Evolutionary conservation across 1,140 invertebrate species (phyloP).

Genomic region (Drosophila neocordata): DNA sequence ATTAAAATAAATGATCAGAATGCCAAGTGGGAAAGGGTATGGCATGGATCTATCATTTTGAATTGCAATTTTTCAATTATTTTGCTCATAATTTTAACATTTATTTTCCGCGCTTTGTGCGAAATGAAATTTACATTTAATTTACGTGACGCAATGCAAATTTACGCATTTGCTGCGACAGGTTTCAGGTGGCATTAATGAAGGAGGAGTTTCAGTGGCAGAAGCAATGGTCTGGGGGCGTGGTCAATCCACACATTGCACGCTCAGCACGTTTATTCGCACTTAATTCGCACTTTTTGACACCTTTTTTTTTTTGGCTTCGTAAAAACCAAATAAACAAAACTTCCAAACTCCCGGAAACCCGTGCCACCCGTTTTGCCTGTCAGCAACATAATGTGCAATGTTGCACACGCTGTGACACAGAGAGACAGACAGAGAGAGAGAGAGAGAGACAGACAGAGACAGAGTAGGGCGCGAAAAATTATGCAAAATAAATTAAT

Average conservation of each 20-base stretch:
- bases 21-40: not conserved
- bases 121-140: constrained; percentile 75
- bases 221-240: constrained; percentile 37
- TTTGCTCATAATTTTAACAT: constrained; percentile 63
- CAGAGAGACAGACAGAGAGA: constrained; percentile 13
- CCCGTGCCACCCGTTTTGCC: not conserved
- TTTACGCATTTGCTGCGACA: constrained; percentile 49
- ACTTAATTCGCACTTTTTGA: constrained; percentile 80
- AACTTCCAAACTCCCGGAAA: constrained; percentile 12
- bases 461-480: constrained; percentile 51
- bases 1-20: no score
- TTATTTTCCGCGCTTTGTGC: constrained; percentile 32
- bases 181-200: constrained; percentile 22
- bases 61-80: constrained; percentile 31
- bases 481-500: constrained; percentile 80
- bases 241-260: constrained; percentile 48
- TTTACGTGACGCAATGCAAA: constrained; percentile 70
- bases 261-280: constrained; percentile 80
- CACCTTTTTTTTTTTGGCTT: constrained; percentile 57
- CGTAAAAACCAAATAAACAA: constrained; percentile 64
- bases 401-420: constrained; percentile 13
- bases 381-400: constrained; percentile 73
- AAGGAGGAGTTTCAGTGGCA: not conserved
- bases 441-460: not conserved
- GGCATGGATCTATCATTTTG: not conserved